Evolutionary conservation across 2,113 vertebrate genomes (phyloP).

Genomic region (Proteles cristata): DNA sequence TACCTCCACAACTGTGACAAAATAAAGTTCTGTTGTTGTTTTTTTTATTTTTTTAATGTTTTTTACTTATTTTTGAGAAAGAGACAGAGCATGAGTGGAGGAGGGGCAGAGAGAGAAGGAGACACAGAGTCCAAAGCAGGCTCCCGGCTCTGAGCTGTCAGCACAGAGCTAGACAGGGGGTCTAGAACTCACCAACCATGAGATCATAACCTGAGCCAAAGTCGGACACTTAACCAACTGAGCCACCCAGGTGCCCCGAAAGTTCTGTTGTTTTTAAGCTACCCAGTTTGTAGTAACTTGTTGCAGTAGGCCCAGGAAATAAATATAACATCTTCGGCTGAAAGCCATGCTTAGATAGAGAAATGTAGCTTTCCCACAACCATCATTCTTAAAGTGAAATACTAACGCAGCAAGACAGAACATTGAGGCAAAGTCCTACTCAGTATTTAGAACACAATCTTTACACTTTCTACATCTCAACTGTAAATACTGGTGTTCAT

Average conservation of each 20-base stretch:
- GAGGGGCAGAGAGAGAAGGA: too few relatives aligned
- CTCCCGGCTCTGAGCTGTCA: too few relatives aligned
- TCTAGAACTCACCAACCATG: too few relatives aligned
- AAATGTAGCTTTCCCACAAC: neutral
- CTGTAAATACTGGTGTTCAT: fast-evolving
- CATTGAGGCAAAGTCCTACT: neutral
- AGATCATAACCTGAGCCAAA: too few relatives aligned
- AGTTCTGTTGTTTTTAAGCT: neutral
- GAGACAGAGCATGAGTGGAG: too few relatives aligned
- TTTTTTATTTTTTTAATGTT: too few relatives aligned
- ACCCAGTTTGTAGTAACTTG: neutral
- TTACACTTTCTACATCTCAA: neutral
- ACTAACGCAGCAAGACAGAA: neutral
- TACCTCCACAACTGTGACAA: neutral
- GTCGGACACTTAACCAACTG: too few relatives aligned
- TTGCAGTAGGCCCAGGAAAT: neutral
- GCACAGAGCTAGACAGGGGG: too few relatives aligned
- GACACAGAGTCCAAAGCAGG: too few relatives aligned
- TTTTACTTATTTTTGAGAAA: too few relatives aligned
- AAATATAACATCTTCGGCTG: neutral
- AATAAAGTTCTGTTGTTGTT: neutral
- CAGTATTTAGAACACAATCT: neutral
- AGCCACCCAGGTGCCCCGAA: too few relatives aligned
- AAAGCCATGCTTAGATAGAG: neutral
- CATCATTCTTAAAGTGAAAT: neutral